phyloP scores from a whole-genome alignment of 1,140 invertebrate species.

The Brachionus rotundiformis region DNA sequence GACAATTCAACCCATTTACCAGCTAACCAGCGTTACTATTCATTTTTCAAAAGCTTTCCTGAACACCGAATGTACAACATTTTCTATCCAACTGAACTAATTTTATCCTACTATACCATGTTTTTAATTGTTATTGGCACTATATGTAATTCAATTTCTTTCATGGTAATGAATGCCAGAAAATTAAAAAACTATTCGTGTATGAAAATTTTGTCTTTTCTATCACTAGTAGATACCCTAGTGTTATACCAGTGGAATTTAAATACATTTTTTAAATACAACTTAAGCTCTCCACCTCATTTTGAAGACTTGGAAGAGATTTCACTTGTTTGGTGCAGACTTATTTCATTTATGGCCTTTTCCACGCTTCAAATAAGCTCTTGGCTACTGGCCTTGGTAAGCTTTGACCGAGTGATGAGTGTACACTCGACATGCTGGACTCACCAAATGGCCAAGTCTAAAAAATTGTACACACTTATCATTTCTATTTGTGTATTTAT shows the following conservation, averaged over 20 bases:
- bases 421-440: slow-evolving; percentile 36
- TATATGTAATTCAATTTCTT: slow-evolving; percentile 34
- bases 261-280: slow-evolving; percentile 48
- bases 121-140: slow-evolving; percentile 26
- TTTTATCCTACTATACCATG: slow-evolving; percentile 21
- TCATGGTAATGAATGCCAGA: slow-evolving; percentile 11
- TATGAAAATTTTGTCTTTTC: slow-evolving; percentile 33
- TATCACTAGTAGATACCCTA: slow-evolving; percentile 10
- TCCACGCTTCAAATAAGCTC: slow-evolving; percentile 16
- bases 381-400: slow-evolving; percentile 25
- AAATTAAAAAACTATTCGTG: slow-evolving; percentile 36
- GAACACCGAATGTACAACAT: slow-evolving; percentile 1
- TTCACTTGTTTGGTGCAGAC: slow-evolving; percentile 26
- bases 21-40: not conserved
- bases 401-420: slow-evolving; percentile 25
- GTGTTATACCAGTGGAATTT: slow-evolving; percentile 50
- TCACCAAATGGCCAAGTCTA: not conserved
- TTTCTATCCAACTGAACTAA: slow-evolving; percentile 20
- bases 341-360: slow-evolving; percentile 48
- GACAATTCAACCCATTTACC: not conserved
- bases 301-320: slow-evolving; percentile 43
- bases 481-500: not conserved
- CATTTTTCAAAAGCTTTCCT: slow-evolving; percentile 1
- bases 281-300: slow-evolving; percentile 19
- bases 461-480: slow-evolving; percentile 4